A percentile compares a stretch with the other conserved stretches of the same genome.
These are phyloP conservation scores for Augiades crinisus DNA, from an alignment of 2,888 invertebrate species.

Conservation along the genomic window DNA sequence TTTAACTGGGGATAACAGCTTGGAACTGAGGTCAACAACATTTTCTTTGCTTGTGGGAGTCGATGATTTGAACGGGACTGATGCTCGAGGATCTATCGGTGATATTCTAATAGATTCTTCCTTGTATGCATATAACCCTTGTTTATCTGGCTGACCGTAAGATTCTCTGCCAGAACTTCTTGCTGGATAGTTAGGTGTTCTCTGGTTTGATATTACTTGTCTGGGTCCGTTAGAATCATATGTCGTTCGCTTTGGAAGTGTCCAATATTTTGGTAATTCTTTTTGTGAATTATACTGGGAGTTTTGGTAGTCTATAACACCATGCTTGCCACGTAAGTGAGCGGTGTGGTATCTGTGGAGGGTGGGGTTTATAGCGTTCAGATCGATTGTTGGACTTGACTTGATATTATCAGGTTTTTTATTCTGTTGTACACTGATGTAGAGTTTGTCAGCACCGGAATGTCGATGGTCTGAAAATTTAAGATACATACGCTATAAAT, in stretches of 20 bases:
- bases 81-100: conserved; percentile 84
- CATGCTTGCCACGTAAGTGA: conserved; percentile 61
- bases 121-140: no score
- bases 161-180: conserved; percentile 39
- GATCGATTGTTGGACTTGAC: conserved; percentile 43
- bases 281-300: conserved; percentile 40
- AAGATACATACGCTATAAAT: neutral
- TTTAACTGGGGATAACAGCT: conserved; percentile 84
- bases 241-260: conserved; percentile 71
- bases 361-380: conserved; percentile 55
- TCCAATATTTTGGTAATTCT: conserved; percentile 80
- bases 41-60: conserved; percentile 83
- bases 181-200: conserved; percentile 43
- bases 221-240: conserved; percentile 42
- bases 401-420: conserved; percentile 27
- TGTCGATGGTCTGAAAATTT: conserved; percentile 83
- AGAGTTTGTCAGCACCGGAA: conserved; percentile 81
- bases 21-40: conserved; percentile 71
- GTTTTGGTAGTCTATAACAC: conserved; percentile 56
- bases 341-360: conserved; percentile 57
- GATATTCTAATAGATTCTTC: conserved; percentile 82
- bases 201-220: conserved; percentile 37
- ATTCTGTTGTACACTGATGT: conserved; percentile 52
- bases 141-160: conserved; percentile 29
- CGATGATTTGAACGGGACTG: conserved; percentile 84